Conservation (phyloP, 2,888 invertebrate genomes). For the Liopterus haemorrhoidalis region DNA sequence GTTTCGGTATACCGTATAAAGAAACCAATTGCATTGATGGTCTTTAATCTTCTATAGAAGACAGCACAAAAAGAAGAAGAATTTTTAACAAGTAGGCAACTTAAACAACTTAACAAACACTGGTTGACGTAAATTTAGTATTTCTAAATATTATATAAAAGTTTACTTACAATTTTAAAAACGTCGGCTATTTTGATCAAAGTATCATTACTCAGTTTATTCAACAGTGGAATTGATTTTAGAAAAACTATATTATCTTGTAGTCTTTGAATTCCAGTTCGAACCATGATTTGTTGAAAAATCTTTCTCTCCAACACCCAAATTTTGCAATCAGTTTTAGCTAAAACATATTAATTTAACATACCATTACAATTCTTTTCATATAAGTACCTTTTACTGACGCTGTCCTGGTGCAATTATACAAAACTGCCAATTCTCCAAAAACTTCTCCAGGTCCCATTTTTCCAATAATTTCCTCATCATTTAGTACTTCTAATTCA, state of each 20-base stretch:
- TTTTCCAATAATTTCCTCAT: conserved; percentile 55
- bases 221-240: conserved; percentile 56
- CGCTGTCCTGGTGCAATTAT: conserved; percentile 67
- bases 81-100: background rate
- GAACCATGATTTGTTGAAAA: conserved; percentile 67
- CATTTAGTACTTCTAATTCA: conserved; percentile 62
- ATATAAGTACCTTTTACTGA: conserved; percentile 52
- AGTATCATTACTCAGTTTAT: conserved; percentile 52
- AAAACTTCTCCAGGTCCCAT: conserved; percentile 62
- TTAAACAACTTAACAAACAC: background rate
- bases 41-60: background rate
- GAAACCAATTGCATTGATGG: background rate
- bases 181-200: conserved; percentile 65
- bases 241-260: conserved; percentile 63
- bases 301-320: conserved; percentile 64
- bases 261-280: conserved; percentile 59
- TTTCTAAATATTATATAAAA: conserved; percentile 2
- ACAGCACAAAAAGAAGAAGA: background rate
- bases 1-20: too few species aligned
- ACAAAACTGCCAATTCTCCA: conserved; percentile 68
- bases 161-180: conserved; percentile 57
- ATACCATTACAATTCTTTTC: background rate
- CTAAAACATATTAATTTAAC: conserved; percentile 43
- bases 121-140: background rate
- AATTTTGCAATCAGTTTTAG: conserved; percentile 55